These are phyloP conservation scores for Acrocera orbiculus DNA, from an alignment of 2,888 invertebrate species.

Conservation along the genomic window DNA sequence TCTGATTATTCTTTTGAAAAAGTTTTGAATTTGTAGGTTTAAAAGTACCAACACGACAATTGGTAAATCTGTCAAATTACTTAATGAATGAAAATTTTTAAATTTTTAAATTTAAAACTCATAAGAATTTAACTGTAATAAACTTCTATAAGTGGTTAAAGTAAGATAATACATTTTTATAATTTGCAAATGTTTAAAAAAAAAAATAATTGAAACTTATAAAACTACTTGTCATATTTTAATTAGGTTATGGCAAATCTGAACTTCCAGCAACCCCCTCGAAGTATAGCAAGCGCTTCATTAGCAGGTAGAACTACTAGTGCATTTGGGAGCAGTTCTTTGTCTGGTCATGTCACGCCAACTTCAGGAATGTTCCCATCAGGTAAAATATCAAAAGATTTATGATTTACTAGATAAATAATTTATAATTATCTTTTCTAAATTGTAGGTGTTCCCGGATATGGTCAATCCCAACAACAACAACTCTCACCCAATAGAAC, in stretches of 20 bases:
- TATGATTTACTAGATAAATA: background rate
- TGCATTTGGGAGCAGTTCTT: conserved; percentile 45
- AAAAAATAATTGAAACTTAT: too few relatives aligned
- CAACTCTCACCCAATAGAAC: conserved; percentile 40
- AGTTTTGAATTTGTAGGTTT: too few relatives aligned
- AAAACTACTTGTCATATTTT: conserved; percentile 8
- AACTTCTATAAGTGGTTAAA: too few relatives aligned
- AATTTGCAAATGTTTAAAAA: too few relatives aligned
- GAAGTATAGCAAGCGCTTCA: conserved; percentile 69
- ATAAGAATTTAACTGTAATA: too few relatives aligned
- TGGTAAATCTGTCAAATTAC: too few relatives aligned
- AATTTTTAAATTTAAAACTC: too few relatives aligned
- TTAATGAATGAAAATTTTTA: too few relatives aligned
- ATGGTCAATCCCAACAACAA: conserved; percentile 35
- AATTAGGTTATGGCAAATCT: conserved; percentile 80
- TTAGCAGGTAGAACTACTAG: conserved; percentile 45
- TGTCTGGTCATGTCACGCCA: conserved; percentile 61
- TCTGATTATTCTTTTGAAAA: too few relatives aligned
- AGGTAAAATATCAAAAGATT: conserved; percentile 17
- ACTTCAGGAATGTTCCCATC: conserved; percentile 45
- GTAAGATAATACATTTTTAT: too few relatives aligned
- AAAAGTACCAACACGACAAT: too few relatives aligned
- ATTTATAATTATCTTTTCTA: background rate
- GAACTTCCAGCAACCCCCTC: conserved; percentile 77
- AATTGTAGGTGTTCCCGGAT: conserved; percentile 28